A percentile compares a stretch with the other conserved stretches of the same genome.
Conservation (phyloP, 2,888 invertebrate genomes). For the Acleris holmiana region DNA sequence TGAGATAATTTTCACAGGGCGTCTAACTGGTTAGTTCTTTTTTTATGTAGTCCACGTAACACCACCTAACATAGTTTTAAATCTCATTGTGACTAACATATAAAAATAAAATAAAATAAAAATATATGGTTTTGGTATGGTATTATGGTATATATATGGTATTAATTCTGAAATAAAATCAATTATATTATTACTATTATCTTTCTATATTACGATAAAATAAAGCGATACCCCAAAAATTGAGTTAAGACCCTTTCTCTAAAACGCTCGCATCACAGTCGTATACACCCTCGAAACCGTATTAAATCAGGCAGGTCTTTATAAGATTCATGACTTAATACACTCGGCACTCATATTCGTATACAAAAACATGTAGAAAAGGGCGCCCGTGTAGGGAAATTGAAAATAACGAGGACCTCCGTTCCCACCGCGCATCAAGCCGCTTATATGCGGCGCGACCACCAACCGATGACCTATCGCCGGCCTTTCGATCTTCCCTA, state of each 20-base stretch:
- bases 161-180: too few species aligned
- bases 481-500: conserved; percentile 65
- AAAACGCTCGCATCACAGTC: conserved; percentile 36
- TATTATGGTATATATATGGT: too few species aligned
- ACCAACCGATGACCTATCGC: conserved; percentile 66
- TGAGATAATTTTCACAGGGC: too few species aligned
- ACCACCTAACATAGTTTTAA: too few species aligned
- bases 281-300: conserved; percentile 44
- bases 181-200: too few species aligned
- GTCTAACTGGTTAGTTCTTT: too few species aligned
- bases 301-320: conserved; percentile 75
- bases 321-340: conserved; percentile 81
- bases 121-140: too few species aligned
- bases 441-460: conserved; percentile 69
- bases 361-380: conserved; percentile 73
- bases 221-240: conserved; percentile 21
- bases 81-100: too few species aligned
- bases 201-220: not conserved
- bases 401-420: conserved; percentile 82
- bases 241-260: conserved; percentile 32
- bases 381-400: conserved; percentile 82
- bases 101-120: too few species aligned
- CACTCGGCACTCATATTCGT: conserved; percentile 71
- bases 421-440: conserved; percentile 79
- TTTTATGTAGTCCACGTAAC: too few species aligned